Evolutionary conservation across 1,140 invertebrate species (phyloP).

Genomic region (Scaptomyza pallida): DNA sequence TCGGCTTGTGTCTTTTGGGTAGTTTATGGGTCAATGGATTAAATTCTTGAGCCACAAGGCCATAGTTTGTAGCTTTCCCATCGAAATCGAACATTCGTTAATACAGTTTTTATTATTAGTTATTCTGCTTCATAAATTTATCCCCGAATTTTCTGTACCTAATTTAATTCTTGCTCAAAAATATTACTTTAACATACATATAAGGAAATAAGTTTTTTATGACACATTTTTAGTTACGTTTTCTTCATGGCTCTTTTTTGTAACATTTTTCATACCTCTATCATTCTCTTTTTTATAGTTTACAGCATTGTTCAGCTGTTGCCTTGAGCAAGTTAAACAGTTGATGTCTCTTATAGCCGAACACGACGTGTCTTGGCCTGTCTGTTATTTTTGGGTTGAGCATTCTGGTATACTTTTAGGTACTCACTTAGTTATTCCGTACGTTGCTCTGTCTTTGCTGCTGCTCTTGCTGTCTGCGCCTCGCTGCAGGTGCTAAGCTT

Average conservation of each 20-base stretch:
- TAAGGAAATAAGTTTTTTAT: not conserved
- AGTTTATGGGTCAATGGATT: constrained; percentile 50
- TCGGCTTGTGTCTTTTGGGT: not conserved
- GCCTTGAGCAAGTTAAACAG: constrained; percentile 26
- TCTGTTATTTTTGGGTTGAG: constrained; percentile 35
- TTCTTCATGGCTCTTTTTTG: constrained; percentile 4
- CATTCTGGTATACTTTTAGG: constrained; percentile 34
- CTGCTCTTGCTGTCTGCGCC: constrained; percentile 52
- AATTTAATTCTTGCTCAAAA: not conserved
- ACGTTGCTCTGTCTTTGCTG: constrained; percentile 53
- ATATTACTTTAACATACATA: not conserved
- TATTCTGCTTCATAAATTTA: not conserved
- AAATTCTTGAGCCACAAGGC: not conserved
- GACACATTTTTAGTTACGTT: not conserved
- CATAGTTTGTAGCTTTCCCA: not conserved
- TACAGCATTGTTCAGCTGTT: constrained; percentile 12
- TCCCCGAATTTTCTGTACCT: not conserved
- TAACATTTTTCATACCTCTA: not conserved
- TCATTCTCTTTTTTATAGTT: constrained; percentile 9
- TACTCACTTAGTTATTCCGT: constrained; percentile 72
- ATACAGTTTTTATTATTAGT: not conserved
- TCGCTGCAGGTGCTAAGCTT: constrained; percentile 72
- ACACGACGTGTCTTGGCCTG: constrained; percentile 6
- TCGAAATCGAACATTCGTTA: too few species aligned
- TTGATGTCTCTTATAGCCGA: constrained; percentile 40